A percentile compares a stretch with the other conserved stretches of the same genome.
Evolutionary conservation across 2,888 invertebrate species (phyloP).

Genomic region (Mimachlamys varia): DNA sequence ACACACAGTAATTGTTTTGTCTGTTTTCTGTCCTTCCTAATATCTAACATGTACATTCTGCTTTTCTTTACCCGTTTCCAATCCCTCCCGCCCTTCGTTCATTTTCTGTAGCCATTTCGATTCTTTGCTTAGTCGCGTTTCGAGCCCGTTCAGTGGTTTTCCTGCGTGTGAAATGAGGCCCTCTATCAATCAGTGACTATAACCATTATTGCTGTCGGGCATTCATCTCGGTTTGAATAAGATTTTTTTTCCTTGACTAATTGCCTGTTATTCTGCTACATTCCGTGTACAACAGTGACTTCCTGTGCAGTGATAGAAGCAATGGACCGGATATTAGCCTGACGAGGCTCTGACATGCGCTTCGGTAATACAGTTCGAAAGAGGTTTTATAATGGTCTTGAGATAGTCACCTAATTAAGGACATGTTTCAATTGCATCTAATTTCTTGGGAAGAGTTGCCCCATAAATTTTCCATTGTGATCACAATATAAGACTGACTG

Average conservation of each 20-base stretch:
- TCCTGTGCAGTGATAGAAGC: background rate
- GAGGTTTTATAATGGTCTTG: background rate
- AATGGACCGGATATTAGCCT: background rate
- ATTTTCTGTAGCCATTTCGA: no score
- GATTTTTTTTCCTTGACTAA: background rate
- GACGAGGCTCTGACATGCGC: constrained; percentile 11
- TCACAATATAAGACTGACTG: constrained; percentile 11
- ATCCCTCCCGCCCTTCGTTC: no score
- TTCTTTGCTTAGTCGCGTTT: background rate
- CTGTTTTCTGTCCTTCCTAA: no score
- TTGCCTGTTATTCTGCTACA: background rate
- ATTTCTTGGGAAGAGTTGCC: background rate
- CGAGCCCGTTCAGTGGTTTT: background rate
- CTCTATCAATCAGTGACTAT: background rate
- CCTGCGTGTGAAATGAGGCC: background rate
- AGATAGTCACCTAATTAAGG: background rate
- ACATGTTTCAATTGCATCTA: background rate
- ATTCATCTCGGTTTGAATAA: background rate
- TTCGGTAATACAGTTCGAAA: background rate
- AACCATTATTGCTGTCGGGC: background rate
- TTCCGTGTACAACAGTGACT: background rate
- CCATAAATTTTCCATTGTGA: background rate
- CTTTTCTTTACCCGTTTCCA: no score
- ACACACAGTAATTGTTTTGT: no score
- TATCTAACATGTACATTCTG: no score